Conservation (phyloP, 2,888 invertebrate species). For the Hyposoter dolosus region DNA sequence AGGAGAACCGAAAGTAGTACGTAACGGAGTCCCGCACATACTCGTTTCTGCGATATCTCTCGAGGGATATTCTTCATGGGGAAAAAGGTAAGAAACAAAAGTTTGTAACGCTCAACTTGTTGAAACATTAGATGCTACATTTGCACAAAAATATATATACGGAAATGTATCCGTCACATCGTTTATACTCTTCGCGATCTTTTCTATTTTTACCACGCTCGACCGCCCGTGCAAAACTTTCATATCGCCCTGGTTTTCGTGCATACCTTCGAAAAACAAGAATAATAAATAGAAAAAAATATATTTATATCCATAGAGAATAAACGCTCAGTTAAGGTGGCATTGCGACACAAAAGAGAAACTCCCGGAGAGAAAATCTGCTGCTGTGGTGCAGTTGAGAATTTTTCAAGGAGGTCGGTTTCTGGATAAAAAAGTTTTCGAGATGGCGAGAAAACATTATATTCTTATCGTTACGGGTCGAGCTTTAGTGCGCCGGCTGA, state of each 20-base stretch:
- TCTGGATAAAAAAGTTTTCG: slow-evolving; percentile 66
- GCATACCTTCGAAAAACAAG: slow-evolving; percentile 26
- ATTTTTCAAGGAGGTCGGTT: slow-evolving; percentile 40
- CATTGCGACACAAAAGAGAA: slow-evolving; percentile 34
- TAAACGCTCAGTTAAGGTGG: slow-evolving; percentile 53
- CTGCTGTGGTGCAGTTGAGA: slow-evolving; percentile 60
- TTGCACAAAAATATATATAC: neutral
- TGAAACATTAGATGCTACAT: slow-evolving; percentile 33
- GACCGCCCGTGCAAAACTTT: slow-evolving; percentile 58
- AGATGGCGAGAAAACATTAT: slow-evolving; percentile 71
- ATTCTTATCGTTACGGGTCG: slow-evolving; percentile 75
- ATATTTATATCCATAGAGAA: slow-evolving; percentile 47
- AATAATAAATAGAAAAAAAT: slow-evolving; percentile 25
- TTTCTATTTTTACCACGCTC: slow-evolving; percentile 37
- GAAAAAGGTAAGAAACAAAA: slow-evolving; percentile 43
- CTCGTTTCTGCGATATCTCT: slow-evolving; percentile 10
- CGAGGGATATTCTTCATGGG: slow-evolving; percentile 22
- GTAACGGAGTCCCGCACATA: neutral
- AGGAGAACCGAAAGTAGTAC: neutral
- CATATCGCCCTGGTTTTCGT: slow-evolving; percentile 49
- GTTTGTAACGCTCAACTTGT: slow-evolving; percentile 54
- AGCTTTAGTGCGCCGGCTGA: slow-evolving; percentile 17
- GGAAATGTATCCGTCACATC: neutral
- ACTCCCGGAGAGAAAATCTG: slow-evolving; percentile 48
- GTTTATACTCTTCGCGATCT: slow-evolving; percentile 28